phyloP scores from a whole-genome alignment of 2,797 vertebrate genomes.

The Phalanger gymnotis region DNA sequence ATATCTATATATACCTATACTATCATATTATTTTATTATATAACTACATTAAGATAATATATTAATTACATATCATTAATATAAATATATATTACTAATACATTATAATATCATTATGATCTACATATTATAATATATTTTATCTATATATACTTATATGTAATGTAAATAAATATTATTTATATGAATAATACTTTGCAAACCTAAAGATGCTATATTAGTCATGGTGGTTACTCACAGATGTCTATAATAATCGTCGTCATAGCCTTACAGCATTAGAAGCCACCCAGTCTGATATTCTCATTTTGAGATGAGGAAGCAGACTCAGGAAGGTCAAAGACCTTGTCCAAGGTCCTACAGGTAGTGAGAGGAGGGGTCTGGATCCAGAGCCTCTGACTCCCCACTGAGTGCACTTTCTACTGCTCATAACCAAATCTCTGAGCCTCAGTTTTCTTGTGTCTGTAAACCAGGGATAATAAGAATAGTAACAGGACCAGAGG shows the following conservation, averaged over 20 bases:
- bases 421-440: neutral
- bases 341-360: neutral
- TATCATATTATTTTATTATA: too few relatives aligned
- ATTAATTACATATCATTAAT: too few relatives aligned
- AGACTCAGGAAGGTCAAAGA: neutral
- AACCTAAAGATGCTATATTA: neutral
- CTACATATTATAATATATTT: too few relatives aligned
- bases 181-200: too few relatives aligned
- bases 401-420: neutral
- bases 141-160: too few relatives aligned
- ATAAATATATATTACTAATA: too few relatives aligned
- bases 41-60: too few relatives aligned
- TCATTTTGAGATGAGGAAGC: neutral
- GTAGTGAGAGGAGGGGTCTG: neutral
- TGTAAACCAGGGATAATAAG: conserved; percentile 8
- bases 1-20: too few relatives aligned
- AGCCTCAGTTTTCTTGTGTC: conserved; percentile 5
- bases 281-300: neutral
- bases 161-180: too few relatives aligned
- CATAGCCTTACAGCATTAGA: neutral
- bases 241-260: neutral
- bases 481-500: neutral
- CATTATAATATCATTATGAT: too few relatives aligned
- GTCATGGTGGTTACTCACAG: too few relatives aligned
- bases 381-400: neutral